Conservation (phyloP, 2,113 vertebrate species). For the Anhinga rufa region DNA sequence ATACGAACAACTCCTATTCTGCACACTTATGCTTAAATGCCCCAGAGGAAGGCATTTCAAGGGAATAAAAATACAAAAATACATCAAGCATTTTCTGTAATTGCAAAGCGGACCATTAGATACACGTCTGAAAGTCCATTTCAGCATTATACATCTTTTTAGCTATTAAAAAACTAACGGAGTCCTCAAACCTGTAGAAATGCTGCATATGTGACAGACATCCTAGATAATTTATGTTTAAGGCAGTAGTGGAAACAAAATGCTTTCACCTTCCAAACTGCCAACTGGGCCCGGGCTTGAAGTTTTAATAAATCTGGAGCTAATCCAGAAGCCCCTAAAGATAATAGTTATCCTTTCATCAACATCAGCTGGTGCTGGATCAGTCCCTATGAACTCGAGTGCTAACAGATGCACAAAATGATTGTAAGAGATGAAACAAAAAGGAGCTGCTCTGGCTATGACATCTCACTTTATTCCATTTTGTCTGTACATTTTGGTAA, state of each 20-base stretch:
- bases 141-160: background rate
- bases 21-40: background rate
- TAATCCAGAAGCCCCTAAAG: background rate
- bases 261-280: background rate
- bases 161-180: background rate
- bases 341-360: background rate
- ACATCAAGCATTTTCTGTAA: background rate
- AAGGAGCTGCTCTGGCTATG: background rate
- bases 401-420: background rate
- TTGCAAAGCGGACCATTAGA: background rate
- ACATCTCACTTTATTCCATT: background rate
- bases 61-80: background rate
- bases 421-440: background rate
- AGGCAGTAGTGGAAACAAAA: background rate
- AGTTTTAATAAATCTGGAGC: background rate
- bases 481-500: conserved; percentile 20
- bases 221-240: background rate
- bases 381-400: background rate
- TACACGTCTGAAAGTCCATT: background rate
- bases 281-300: background rate
- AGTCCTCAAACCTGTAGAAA: background rate
- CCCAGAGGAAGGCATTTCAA: background rate
- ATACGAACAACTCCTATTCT: background rate
- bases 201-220: background rate
- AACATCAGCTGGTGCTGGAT: background rate